A percentile compares a stretch with the other conserved stretches of the same genome.
These are phyloP conservation scores for Umimayanthus kanabou DNA, from an alignment of 92 coral and sea anemone species.

Conservation along the genomic window DNA sequence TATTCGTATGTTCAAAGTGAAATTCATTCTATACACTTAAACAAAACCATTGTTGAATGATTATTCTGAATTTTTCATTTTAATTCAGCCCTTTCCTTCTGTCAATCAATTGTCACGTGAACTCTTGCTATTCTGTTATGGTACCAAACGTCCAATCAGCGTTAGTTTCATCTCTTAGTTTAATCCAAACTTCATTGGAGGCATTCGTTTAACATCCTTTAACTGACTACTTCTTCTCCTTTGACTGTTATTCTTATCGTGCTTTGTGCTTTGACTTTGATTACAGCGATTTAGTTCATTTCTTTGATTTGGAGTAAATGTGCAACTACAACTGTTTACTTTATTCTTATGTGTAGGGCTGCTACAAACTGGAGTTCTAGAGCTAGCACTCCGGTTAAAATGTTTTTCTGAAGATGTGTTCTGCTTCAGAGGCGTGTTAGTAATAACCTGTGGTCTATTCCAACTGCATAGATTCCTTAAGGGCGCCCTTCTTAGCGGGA, in stretches of 20 bases:
- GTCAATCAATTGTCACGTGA: background rate
- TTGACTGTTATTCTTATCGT: background rate
- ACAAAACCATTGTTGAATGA: too few species aligned
- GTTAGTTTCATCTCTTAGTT: conserved; percentile 19
- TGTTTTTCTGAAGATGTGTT: conserved; percentile 31
- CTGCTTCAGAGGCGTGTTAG: conserved; percentile 37
- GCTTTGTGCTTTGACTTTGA: background rate
- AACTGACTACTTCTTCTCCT: conserved; percentile 4
- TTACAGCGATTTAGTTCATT: background rate
- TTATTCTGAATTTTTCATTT: too few species aligned
- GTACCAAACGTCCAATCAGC: background rate
- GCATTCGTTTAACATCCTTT: conserved; percentile 40
- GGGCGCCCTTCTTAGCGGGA: conserved; percentile 47
- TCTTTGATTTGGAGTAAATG: conserved; percentile 3
- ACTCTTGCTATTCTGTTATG: background rate
- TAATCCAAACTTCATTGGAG: conserved; percentile 85
- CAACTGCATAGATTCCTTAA: conserved; percentile 43
- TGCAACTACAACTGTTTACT: conserved; percentile 2
- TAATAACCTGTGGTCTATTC: conserved; percentile 45
- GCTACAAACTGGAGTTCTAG: conserved; percentile 6
- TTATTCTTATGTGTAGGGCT: background rate
- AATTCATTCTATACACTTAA: too few species aligned
- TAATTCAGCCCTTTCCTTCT: background rate
- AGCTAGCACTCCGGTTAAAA: conserved; percentile 18
- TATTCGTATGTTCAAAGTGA: background rate